Evolutionary conservation across 2,797 vertebrate species (phyloP).

Genomic region (Cichlasoma orientale): DNA sequence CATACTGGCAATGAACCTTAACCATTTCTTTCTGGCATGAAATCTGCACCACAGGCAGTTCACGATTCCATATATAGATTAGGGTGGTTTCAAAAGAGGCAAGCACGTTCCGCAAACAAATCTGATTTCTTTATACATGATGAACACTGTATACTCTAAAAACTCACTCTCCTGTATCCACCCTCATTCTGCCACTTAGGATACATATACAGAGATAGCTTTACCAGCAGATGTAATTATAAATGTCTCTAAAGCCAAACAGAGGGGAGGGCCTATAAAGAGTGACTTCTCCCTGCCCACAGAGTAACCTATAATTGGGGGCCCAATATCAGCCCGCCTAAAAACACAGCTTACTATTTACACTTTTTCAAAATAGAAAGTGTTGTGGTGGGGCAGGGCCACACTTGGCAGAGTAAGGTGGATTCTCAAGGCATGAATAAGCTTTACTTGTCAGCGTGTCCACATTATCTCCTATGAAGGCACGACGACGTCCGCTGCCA

Average conservation of each 20-base stretch:
- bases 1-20: conserved; percentile 40
- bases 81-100: conserved; percentile 44
- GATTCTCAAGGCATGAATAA: conserved; percentile 34
- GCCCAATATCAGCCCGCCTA: conserved; percentile 65
- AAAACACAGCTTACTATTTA: conserved; percentile 70
- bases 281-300: conserved; percentile 74
- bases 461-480: conserved; percentile 11
- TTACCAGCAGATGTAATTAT: conserved; percentile 41
- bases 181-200: conserved; percentile 24
- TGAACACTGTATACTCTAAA: conserved; percentile 11
- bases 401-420: conserved; percentile 50
- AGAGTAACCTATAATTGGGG: conserved; percentile 77
- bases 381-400: conserved; percentile 52
- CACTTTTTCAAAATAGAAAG: conserved; percentile 72
- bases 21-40: conserved; percentile 37
- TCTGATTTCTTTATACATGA: conserved; percentile 18
- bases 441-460: conserved; percentile 23
- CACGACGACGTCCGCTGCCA: neutral
- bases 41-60: conserved; percentile 55
- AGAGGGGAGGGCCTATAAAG: conserved; percentile 56
- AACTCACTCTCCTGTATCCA: conserved; percentile 14
- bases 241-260: conserved; percentile 47
- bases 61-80: conserved; percentile 61
- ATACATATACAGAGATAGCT: conserved; percentile 23
- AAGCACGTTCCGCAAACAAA: conserved; percentile 37